Percentiles rank a stretch among this genome's conserved stretches.
Evolutionary conservation across 2,888 invertebrate species (phyloP).

Genomic region (Elegia similella): DNA sequence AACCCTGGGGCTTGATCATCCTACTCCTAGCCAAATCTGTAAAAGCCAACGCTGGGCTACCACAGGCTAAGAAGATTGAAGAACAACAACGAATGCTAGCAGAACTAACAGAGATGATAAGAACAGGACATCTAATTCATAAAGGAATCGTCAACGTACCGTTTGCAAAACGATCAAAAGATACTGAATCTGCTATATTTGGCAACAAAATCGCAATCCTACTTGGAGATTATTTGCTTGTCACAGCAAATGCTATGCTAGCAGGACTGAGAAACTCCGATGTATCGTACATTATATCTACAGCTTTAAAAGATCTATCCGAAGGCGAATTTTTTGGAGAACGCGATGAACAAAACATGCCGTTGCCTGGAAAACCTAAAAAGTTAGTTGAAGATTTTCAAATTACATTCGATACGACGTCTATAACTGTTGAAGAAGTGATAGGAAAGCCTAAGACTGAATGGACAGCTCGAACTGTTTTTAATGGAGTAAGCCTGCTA

Average conservation of each 20-base stretch:
- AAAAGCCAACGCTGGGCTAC: constrained; percentile 79
- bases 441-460: constrained; percentile 84
- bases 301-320: constrained; percentile 89
- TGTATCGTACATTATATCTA: constrained; percentile 90
- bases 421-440: constrained; percentile 61
- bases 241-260: constrained; percentile 90
- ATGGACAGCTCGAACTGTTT: constrained; percentile 87
- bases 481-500: constrained; percentile 84
- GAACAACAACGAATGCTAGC: constrained; percentile 70
- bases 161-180: constrained; percentile 78
- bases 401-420: constrained; percentile 62
- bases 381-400: constrained; percentile 51
- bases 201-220: constrained; percentile 94
- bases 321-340: constrained; percentile 92
- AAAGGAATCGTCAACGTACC: constrained; percentile 80
- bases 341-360: constrained; percentile 88
- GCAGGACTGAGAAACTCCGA: constrained; percentile 87
- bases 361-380: constrained; percentile 84
- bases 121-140: constrained; percentile 92
- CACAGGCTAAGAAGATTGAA: constrained; percentile 82
- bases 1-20: constrained; percentile 93
- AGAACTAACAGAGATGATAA: constrained; percentile 92
- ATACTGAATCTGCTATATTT: constrained; percentile 88
- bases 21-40: constrained; percentile 90
- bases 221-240: constrained; percentile 91